Conservation (phyloP, 2,113 vertebrate species). For the Dipodomys merriami region DNA sequence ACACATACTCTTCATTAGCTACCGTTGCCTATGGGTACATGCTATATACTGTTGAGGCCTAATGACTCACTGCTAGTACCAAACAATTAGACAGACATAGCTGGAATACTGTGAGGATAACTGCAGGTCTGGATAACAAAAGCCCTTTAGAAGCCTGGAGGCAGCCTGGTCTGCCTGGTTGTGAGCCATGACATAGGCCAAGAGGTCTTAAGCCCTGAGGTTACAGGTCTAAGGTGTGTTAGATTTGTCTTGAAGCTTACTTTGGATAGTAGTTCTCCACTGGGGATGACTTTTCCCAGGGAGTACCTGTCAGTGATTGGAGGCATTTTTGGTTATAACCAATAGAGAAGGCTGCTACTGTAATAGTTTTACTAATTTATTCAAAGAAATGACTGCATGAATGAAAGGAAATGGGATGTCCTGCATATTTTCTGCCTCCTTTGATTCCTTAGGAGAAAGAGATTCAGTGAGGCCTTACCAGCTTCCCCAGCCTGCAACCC, state of each 20-base stretch:
- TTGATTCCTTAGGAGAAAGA: conserved; percentile 8
- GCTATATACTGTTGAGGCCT: not conserved
- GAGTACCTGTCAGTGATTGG: not conserved
- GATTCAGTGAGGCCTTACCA: not conserved
- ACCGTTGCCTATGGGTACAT: not conserved
- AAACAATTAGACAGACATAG: not conserved
- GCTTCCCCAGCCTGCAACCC: not conserved
- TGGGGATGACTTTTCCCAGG: not conserved
- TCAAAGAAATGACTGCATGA: conserved; percentile 11
- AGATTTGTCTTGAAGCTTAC: not conserved
- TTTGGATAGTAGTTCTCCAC: not conserved
- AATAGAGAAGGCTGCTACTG: not conserved
- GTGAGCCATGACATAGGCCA: not conserved
- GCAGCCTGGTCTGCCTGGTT: not conserved
- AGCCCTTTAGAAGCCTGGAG: not conserved
- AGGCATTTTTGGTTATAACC: not conserved
- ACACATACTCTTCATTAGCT: not conserved
- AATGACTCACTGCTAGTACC: not conserved
- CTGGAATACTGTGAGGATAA: not conserved
- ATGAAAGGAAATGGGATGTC: not conserved
- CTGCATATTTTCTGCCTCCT: not conserved
- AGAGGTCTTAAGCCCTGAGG: not conserved
- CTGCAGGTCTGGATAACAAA: not conserved
- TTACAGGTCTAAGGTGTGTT: not conserved
- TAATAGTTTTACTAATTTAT: not conserved